Evolutionary conservation across 2,888 invertebrate species (phyloP), one percentile per base, ranked within the genome.

Genomic region (Drosophila anceps): DNA sequence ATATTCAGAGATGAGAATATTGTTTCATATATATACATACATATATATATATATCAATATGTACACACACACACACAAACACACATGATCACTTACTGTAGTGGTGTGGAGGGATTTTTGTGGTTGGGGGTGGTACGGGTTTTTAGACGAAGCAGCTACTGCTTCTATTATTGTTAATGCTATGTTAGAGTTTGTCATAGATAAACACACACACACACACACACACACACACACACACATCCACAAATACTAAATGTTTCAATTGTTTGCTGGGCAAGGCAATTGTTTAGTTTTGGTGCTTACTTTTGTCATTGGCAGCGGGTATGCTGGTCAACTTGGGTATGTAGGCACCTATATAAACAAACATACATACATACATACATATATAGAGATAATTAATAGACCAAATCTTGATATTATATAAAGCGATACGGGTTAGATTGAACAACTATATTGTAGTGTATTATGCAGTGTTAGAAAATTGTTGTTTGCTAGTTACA

Each of bases 161-260:
- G 79, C 77, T 87, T 61, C 53, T 44, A 76, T 48, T 67, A 73
- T 86, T 81, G 78, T 77, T 61, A 57, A 44, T 67, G 57, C 24
- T 29, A 63, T 74, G 58, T 74, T 66, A 61, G 51, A 29, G 43
- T 39, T 53, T 67, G 61, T 33, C 50, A 58, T 66, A 59, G 29
- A 66, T 24, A 53, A 31, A 48, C 29, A 44, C 20, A 62, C 24
- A 58, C 29, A 57, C 10, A 41, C n/a, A 46, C 15, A 57, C 4
- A 57, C 15, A 50, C 8, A 4, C 18, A 54, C 8, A 13, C 9
- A 71, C 10, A 59, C 3, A 29, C 4, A 39, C 10, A 7, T 7
- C 10, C 20, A 43, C 20, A 33, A 29, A 20, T 35, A 57, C 39
- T 35, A 61, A 63, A 35, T 63, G 18, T 59, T 70, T 44, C 43